Evolutionary conservation across 2,888 invertebrate species (phyloP).

Genomic region (Tigriopus californicus): DNA sequence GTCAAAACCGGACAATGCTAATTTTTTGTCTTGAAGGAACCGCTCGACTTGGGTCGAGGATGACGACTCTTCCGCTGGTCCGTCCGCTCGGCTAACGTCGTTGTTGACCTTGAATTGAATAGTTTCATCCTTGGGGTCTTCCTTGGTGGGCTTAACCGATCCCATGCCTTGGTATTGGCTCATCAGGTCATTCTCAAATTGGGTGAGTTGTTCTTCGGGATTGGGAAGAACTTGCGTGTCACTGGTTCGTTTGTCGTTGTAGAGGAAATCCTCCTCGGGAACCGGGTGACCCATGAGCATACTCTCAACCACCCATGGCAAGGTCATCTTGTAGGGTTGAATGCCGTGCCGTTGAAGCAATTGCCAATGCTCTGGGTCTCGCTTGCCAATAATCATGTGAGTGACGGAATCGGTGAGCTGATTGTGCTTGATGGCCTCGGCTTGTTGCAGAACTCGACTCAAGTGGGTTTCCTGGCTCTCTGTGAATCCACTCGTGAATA

Average conservation of each 20-base stretch:
- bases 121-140: neutral
- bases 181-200: neutral
- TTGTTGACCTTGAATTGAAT: neutral
- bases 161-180: neutral
- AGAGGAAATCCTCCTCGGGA: constrained; percentile 33
- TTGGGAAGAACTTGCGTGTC: neutral
- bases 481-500: constrained; percentile 30
- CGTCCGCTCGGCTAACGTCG: neutral
- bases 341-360: constrained; percentile 13
- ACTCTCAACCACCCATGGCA: constrained; percentile 57
- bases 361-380: constrained; percentile 20
- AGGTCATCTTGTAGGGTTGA: constrained; percentile 41
- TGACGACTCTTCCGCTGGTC: neutral
- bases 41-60: neutral
- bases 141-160: neutral
- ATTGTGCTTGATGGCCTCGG: constrained; percentile 65
- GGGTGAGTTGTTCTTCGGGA: neutral
- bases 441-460: constrained; percentile 44
- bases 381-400: constrained; percentile 54
- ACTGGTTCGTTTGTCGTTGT: constrained; percentile 4
- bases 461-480: constrained; percentile 44
- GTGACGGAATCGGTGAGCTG: constrained; percentile 53
- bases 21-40: constrained; percentile 23
- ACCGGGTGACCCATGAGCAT: constrained; percentile 41
- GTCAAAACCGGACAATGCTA: constrained; percentile 27